phyloP scores from a whole-genome alignment of 1,140 invertebrate genomes.

The Nymphalis io region DNA sequence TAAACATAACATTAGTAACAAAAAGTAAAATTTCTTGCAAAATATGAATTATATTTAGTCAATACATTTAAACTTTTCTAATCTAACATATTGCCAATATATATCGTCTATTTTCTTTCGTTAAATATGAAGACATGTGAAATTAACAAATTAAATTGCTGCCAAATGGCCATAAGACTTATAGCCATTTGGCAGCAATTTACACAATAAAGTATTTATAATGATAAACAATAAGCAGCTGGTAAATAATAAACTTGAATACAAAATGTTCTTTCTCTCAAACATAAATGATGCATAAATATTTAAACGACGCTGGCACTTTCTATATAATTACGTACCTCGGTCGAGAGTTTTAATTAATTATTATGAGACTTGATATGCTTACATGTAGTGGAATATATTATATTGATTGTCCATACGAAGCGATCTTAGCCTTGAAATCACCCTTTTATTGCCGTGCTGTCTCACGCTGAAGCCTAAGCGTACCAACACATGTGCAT shows the following conservation, averaged over 20 bases:
- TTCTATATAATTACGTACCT: neutral
- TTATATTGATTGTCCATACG: slow-evolving; percentile 16
- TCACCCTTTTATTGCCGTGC: slow-evolving; percentile 14
- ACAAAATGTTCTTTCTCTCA: neutral
- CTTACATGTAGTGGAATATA: neutral
- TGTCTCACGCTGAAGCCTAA: neutral
- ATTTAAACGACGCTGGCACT: neutral
- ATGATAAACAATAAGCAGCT: too few relatives aligned
- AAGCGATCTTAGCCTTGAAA: slow-evolving; percentile 13
- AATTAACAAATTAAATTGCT: too few relatives aligned
- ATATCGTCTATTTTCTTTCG: too few relatives aligned
- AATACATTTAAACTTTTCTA: too few relatives aligned
- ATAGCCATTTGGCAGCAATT: too few relatives aligned
- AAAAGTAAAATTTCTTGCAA: too few relatives aligned
- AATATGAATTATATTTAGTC: too few relatives aligned
- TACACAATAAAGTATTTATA: too few relatives aligned
- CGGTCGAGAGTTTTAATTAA: slow-evolving; percentile 4
- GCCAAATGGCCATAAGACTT: too few relatives aligned
- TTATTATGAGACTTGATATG: slow-evolving; percentile 8
- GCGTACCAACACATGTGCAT: neutral
- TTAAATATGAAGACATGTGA: too few relatives aligned
- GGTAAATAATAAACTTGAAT: neutral
- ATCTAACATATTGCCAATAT: too few relatives aligned
- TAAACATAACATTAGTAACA: too few relatives aligned
- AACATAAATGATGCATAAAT: neutral